phyloP scores from a whole-genome alignment of 2,888 invertebrate genomes.

The Phortica okadai region DNA sequence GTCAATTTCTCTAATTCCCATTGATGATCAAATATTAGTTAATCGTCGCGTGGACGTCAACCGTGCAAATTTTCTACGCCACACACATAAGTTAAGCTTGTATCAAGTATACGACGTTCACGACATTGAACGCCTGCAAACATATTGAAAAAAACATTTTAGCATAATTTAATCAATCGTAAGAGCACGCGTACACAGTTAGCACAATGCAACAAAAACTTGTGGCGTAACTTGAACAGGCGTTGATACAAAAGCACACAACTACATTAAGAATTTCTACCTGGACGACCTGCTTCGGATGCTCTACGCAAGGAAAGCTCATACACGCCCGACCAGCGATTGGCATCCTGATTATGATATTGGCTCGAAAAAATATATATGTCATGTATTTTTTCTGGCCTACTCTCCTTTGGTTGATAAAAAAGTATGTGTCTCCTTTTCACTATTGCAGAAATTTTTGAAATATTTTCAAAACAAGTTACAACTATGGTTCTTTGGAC shows the following conservation, averaged over 20 bases:
- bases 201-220: conserved; percentile 5
- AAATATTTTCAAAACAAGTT: too few relatives aligned
- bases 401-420: too few relatives aligned
- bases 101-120: conserved; percentile 96
- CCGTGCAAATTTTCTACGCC: conserved; percentile 99
- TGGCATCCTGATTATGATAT: conserved; percentile 92
- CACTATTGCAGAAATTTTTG: too few relatives aligned
- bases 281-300: conserved; percentile 97
- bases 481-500: too few relatives aligned
- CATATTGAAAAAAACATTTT: conserved; percentile 28
- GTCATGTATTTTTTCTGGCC: too few relatives aligned
- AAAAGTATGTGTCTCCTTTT: too few relatives aligned
- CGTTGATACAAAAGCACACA: conserved; percentile 56
- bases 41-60: conserved; percentile 98
- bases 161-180: not conserved
- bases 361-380: conserved; percentile 85
- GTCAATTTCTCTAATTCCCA: conserved; percentile 99
- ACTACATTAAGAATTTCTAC: conserved; percentile 79
- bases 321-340: conserved; percentile 97
- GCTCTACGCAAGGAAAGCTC: conserved; percentile 95
- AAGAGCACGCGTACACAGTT: not conserved
- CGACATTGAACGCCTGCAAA: conserved; percentile 91
- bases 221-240: conserved; percentile 4
- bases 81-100: conserved; percentile 97
- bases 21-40: conserved; percentile 98